Evolutionary conservation across 1,140 invertebrate genomes (phyloP).

Genomic region (Luehdorfia chinensis): DNA sequence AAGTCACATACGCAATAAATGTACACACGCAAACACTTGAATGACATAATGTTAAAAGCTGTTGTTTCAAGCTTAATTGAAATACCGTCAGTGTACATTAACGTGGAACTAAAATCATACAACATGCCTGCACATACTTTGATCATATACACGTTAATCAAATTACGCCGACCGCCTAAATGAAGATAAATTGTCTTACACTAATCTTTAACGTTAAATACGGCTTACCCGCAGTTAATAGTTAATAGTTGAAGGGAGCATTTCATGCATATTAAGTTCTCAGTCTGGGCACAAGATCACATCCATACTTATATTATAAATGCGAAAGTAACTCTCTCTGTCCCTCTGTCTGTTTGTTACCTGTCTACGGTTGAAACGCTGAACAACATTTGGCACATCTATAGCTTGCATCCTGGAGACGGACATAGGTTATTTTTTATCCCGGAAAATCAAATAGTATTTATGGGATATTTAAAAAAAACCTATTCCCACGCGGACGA

Average conservation of each 20-base stretch:
- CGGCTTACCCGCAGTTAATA: background rate
- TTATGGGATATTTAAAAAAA: no score
- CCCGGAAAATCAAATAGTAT: no score
- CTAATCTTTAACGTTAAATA: slow-evolving; percentile 7
- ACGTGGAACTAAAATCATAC: background rate
- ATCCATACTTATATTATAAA: background rate
- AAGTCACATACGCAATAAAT: no score
- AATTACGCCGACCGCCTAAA: slow-evolving; percentile 2
- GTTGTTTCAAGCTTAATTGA: slow-evolving; percentile 9
- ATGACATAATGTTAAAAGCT: background rate
- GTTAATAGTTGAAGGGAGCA: background rate
- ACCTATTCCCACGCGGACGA: no score
- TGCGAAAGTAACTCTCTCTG: background rate
- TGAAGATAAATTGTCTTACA: slow-evolving; percentile 6
- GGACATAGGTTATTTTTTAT: no score
- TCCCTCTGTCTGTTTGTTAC: no score
- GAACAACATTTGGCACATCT: no score
- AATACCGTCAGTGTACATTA: slow-evolving; percentile 9
- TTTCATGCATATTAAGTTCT: background rate
- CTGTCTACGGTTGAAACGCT: no score
- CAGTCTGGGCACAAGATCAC: no score
- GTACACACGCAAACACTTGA: background rate
- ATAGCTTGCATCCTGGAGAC: no score
- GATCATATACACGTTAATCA: background rate
- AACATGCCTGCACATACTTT: slow-evolving; percentile 4